These are phyloP conservation scores for Enteromius radiatus DNA, from an alignment of 2,797 vertebrate species.

Conservation along the genomic window DNA sequence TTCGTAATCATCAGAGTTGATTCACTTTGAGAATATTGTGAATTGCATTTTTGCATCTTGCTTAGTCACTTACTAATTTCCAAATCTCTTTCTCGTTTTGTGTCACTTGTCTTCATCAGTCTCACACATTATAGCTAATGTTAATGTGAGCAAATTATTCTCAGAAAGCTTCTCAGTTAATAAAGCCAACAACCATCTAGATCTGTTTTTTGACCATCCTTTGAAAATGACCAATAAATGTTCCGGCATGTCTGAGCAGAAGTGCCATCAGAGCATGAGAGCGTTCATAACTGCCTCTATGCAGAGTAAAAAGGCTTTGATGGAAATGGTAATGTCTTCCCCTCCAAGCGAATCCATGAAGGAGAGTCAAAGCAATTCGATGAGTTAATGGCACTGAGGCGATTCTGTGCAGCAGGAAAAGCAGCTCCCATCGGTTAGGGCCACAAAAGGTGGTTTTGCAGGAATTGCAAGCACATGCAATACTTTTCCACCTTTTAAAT, in stretches of 20 bases:
- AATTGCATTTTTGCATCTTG: neutral
- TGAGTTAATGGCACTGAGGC: conserved; percentile 41
- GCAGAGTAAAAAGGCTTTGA: conserved; percentile 43
- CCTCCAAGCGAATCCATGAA: conserved; percentile 15
- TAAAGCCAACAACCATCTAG: conserved; percentile 5
- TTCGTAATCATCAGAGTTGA: neutral
- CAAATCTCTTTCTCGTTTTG: neutral
- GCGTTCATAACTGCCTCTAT: conserved; percentile 12
- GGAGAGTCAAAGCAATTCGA: conserved; percentile 54
- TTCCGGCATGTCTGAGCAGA: conserved; percentile 5
- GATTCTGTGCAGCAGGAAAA: conserved; percentile 34
- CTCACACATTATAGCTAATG: neutral
- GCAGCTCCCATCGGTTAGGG: conserved; percentile 18
- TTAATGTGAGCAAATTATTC: conserved; percentile 2
- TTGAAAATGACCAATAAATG: conserved; percentile 34
- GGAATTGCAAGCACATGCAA: conserved; percentile 4
- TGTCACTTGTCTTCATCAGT: neutral
- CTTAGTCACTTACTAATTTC: neutral
- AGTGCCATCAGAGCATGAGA: conserved; percentile 8
- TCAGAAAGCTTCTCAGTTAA: neutral
- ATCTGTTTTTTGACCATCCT: conserved; percentile 21
- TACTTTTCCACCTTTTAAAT: conserved; percentile 20
- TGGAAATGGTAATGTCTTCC: conserved; percentile 50
- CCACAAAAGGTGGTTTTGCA: conserved; percentile 33
- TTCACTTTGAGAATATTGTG: neutral